Conservation (phyloP, 2,888 invertebrate species). For the Cistogaster globosa region DNA sequence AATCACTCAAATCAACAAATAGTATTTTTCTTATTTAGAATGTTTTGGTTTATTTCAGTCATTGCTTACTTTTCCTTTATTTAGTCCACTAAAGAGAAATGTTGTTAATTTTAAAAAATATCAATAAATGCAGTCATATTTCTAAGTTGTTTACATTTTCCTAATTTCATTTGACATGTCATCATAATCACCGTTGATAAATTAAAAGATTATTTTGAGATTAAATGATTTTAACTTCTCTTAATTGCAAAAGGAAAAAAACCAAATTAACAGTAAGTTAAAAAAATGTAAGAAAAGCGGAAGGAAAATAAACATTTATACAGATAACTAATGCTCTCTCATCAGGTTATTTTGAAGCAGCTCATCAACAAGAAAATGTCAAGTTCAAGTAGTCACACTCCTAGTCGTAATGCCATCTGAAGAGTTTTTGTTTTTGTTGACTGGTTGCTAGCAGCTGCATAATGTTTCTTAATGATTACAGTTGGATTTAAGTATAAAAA, state of each 20-base stretch:
- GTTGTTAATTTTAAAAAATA: neutral
- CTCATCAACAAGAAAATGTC: constrained; percentile 69
- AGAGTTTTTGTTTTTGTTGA: constrained; percentile 1
- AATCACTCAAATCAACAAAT: neutral
- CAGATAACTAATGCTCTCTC: constrained; percentile 33
- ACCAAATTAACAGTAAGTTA: neutral
- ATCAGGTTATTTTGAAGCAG: constrained; percentile 29
- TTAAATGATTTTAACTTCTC: constrained; percentile 60
- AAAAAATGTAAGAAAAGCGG: constrained; percentile 13
- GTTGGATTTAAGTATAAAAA: neutral
- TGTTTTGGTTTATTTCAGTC: neutral
- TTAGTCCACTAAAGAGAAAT: too few relatives aligned
- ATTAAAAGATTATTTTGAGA: constrained; percentile 62
- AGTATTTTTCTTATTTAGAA: constrained; percentile 7
- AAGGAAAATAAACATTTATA: constrained; percentile 45
- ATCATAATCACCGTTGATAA: constrained; percentile 53
- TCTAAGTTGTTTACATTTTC: constrained; percentile 11
- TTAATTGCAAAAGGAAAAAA: constrained; percentile 19
- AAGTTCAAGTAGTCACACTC: constrained; percentile 61
- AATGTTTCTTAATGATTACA: constrained; percentile 54
- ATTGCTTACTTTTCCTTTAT: neutral
- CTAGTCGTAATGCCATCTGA: constrained; percentile 6
- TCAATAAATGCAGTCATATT: neutral
- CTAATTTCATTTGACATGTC: constrained; percentile 41
- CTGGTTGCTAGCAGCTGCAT: constrained; percentile 56